These are phyloP conservation scores for Yasuhikotakia modesta DNA, from an alignment of 2,797 vertebrate species.

Conservation along the genomic window DNA sequence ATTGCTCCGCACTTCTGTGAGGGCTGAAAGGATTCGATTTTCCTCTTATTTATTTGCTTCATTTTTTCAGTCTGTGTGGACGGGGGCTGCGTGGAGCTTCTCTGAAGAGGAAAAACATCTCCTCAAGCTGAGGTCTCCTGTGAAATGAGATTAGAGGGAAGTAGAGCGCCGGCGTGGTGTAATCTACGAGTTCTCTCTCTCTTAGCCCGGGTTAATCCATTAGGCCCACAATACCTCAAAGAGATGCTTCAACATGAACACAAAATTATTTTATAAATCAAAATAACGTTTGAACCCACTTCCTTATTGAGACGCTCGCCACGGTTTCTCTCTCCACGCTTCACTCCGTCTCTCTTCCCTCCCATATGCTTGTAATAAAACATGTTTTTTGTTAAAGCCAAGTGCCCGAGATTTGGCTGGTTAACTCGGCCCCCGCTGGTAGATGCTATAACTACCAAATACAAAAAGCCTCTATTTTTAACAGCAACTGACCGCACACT, in stretches of 20 bases:
- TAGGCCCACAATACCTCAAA: conserved; percentile 55
- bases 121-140: conserved; percentile 56
- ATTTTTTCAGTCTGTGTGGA: conserved; percentile 62
- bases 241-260: conserved; percentile 51
- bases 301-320: neutral
- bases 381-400: conserved; percentile 1
- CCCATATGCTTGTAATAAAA: neutral
- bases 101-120: conserved; percentile 37
- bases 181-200: neutral
- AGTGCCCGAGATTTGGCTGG: neutral
- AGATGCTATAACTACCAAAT: neutral
- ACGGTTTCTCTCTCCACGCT: neutral
- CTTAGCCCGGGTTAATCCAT: conserved; percentile 10
- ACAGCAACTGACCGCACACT: neutral
- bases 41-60: conserved; percentile 78
- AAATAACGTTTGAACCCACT: conserved; percentile 13
- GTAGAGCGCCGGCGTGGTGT: conserved; percentile 65
- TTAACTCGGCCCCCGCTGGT: neutral
- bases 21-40: conserved; percentile 78
- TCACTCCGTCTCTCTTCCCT: neutral
- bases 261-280: conserved; percentile 41
- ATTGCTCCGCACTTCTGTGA: conserved; percentile 72
- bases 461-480: neutral
- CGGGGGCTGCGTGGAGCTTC: conserved; percentile 3
- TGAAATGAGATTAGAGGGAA: conserved; percentile 73